Base-by-base conservation (phyloP, 2,113 vertebrate genomes). In the Mystacornis crossleyi region DNA sequence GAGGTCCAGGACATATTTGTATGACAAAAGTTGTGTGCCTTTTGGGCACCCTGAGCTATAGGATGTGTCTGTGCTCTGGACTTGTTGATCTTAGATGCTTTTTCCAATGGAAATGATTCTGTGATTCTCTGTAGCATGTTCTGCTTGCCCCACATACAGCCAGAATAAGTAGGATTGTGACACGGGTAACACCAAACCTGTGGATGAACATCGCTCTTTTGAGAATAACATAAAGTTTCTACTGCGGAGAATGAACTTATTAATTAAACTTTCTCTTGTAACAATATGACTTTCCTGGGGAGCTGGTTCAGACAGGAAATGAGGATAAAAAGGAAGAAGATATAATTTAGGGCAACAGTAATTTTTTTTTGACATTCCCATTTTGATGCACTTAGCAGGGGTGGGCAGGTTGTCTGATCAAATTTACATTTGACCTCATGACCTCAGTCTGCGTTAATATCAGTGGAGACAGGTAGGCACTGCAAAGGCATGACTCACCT, bases 351-450 rank as follows among this genome's bases (percentile, higher is more conserved):
- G 20, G 7, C 40, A 79, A 24, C 14, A 36, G 29, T 53, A 65
- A 57, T 86, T 89, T 92, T 79, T n/a, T 96, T 78, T 36, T 93
- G 6, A 64, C 31, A 24, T 81, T 94, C 45, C 4, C 10, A 18
- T 81, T 86, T 84, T 81, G 31, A 31, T 71, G 77, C 43, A 45
- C 55, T 91, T 87, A 71, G 40, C 12, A 43, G 55, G 36, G 21
- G 29, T 84, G 61, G 61, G 57, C 29, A 67, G 48, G 13, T 33
- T 71, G 23, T 42, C 51, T 91, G 66, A 81, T 85, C 42, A 47
- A 60, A 85, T 85, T 87, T 85, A 8, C 18, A 40, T 72, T 90
- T 87, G 81, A 69, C 87, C 65, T 72, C 25, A 67, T 8, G 43
- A 79, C 90, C 73, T 75, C 48, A 60, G 12, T 48, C 36, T 89